Base-by-base conservation (phyloP, 2,113 vertebrate species). In the Chloroceryle aenea region DNA sequence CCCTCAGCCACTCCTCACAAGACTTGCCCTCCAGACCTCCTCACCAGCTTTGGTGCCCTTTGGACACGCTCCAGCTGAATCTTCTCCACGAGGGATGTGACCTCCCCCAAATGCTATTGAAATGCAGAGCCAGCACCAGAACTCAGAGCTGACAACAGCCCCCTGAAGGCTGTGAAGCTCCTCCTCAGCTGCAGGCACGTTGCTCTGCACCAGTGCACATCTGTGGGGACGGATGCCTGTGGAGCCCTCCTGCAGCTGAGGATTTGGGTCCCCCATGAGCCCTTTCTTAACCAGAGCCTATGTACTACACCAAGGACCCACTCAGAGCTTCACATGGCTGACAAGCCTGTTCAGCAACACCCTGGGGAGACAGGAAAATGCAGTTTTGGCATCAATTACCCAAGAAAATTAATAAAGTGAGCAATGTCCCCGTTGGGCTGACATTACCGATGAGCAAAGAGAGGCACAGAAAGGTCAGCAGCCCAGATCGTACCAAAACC, bases 241-340 rank as follows among this genome's bases (percentile, higher is more conserved):
- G 14, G n/a, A 85, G 55, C 4, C 14, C 30, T 84, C 68, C 68
- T n/a, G 30, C n/a, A 53, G 55, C 21, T 62, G 12, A 86, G 30
- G 13, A 61, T 8, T 20, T 0, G 1, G 12, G 5, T 27, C 5
- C 27, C 15, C 26, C 34, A 40, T 0, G 3, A 50, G 16, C n/a
- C 19, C 17, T 25, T 85, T 48, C 81, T 47, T 17, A 58, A 48
- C 20, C 30, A 73, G 64, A 62, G n/a, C 43, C 50, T 30, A 38
- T 0, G 0, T 5, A 9, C 14, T 3, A 36, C 42, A 42, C 12
- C 29, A 42, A 42, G 47, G 52, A 38, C 23, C 17, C 17, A 30
- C 14, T 5, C 14, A 20, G n/a, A 69, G 45, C 73, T 71, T 14
- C 1, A 0, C 20, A 21, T 43, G 48, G 29, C 48, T 84, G 40